A percentile compares a stretch with the other conserved stretches of the same genome.
Conservation (phyloP, 2,113 vertebrate genomes). For the Acanthochromis polyacanthus region DNA sequence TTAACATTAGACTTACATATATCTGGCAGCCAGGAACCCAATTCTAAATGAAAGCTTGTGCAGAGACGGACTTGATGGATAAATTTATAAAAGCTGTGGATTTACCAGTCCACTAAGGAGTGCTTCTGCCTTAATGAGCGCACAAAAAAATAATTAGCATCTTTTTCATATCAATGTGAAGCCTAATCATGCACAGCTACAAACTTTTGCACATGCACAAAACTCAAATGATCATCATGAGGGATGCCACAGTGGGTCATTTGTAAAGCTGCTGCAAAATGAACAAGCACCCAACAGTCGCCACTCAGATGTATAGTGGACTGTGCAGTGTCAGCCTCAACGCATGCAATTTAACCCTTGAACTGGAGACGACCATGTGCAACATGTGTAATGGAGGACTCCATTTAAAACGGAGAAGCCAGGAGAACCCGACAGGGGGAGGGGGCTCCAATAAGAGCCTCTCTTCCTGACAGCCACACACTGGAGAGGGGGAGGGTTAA, state of each 20-base stretch:
- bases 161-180: neutral
- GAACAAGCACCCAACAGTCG: neutral
- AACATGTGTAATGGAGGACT: conserved; percentile 72
- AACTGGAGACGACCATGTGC: conserved; percentile 57
- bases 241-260: too few species aligned
- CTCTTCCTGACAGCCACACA: conserved; percentile 70
- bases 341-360: conserved; percentile 60
- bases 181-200: neutral
- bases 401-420: conserved; percentile 68
- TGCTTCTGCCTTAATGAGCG: neutral
- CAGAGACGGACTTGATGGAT: neutral
- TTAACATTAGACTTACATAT: neutral
- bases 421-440: conserved; percentile 64
- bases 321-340: conserved; percentile 34
- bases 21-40: neutral
- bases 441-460: conserved; percentile 63
- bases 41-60: neutral
- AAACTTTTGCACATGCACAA: neutral
- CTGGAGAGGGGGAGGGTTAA: conserved; percentile 75
- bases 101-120: neutral
- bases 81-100: conserved; percentile 4
- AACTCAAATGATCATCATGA: neutral
- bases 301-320: conserved; percentile 14
- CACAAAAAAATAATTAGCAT: neutral
- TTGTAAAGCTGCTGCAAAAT: neutral